Percentiles rank a stretch among this genome's conserved stretches.
These are phyloP conservation scores for Beris morrisii DNA, from an alignment of 2,888 invertebrate genomes.

Conservation along the genomic window DNA sequence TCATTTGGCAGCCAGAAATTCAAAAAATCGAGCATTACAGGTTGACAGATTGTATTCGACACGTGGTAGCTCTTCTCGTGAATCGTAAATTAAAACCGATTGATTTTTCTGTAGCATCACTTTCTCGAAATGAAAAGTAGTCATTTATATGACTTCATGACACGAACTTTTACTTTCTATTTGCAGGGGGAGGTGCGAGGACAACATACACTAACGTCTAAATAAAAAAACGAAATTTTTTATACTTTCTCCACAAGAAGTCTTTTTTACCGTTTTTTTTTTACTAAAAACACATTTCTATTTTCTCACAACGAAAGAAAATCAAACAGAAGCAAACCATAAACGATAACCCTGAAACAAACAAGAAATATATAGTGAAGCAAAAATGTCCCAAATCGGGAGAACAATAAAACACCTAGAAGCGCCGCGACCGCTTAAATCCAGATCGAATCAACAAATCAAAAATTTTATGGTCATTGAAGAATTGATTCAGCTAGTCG, in stretches of 20 bases:
- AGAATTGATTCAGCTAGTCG: constrained; percentile 79
- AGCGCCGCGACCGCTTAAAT: constrained; percentile 73
- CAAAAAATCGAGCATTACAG: no score
- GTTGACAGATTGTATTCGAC: no score
- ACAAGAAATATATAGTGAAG: constrained; percentile 10
- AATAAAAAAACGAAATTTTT: constrained; percentile 45
- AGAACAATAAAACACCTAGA: constrained; percentile 74
- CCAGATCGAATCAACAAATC: constrained; percentile 58
- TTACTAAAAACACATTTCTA: constrained; percentile 10
- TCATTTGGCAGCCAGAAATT: no score
- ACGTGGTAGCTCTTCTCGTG: no score
- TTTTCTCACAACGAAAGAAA: constrained; percentile 8
- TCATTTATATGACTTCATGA: neutral
- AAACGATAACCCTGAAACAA: constrained; percentile 1
- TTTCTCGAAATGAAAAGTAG: neutral
- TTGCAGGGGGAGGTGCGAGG: constrained; percentile 56
- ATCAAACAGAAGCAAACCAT: constrained; percentile 15
- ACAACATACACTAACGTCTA: constrained; percentile 38
- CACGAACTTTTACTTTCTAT: constrained; percentile 27
- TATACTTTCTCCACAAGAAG: constrained; percentile 44
- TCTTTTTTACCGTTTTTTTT: constrained; percentile 21
- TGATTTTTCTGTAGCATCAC: no score
- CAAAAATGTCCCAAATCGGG: constrained; percentile 62
- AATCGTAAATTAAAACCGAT: no score
- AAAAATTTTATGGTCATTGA: constrained; percentile 64